Conservation (phyloP, 1,140 invertebrate genomes). For the silkworm (Bombyx mori) region DNA sequence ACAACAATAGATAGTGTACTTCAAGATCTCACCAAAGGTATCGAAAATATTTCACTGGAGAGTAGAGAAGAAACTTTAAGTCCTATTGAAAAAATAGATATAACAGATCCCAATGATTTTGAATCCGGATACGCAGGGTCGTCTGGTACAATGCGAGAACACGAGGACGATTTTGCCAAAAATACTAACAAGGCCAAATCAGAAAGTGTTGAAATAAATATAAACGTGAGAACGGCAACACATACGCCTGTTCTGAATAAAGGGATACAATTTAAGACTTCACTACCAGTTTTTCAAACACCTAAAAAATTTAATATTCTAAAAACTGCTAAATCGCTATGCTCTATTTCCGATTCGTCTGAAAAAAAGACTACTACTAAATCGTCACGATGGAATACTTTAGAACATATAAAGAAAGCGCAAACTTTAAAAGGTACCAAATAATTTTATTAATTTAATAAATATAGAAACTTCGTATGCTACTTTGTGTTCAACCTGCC, state of each 20-base stretch:
- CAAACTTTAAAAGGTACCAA: not conserved
- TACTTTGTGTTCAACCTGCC: not conserved
- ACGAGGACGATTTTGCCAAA: constrained; percentile 10
- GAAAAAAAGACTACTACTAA: constrained; percentile 23
- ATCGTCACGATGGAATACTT: constrained; percentile 39
- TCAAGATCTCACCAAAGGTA: constrained; percentile 14
- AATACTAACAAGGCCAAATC: no score
- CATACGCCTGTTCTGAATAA: constrained; percentile 1
- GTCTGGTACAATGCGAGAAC: constrained; percentile 24
- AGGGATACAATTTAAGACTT: constrained; percentile 6
- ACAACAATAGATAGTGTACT: constrained; percentile 11
- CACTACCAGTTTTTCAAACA: constrained; percentile 14
- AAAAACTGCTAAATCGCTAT: constrained; percentile 24
- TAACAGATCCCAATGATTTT: constrained; percentile 35
- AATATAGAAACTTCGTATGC: not conserved
- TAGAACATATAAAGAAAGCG: constrained; percentile 12
- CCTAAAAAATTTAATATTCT: constrained; percentile 19
- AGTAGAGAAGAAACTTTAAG: constrained; percentile 15
- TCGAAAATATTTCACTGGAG: constrained; percentile 19
- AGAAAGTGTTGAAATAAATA: not conserved
- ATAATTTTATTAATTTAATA: not conserved
- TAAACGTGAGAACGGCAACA: not conserved
- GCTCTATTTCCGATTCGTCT: constrained; percentile 7
- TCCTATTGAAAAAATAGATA: constrained; percentile 32
- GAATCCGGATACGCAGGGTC: constrained; percentile 52